Conservation (phyloP, 2,113 vertebrate genomes). For the Vulpes vulpes region DNA sequence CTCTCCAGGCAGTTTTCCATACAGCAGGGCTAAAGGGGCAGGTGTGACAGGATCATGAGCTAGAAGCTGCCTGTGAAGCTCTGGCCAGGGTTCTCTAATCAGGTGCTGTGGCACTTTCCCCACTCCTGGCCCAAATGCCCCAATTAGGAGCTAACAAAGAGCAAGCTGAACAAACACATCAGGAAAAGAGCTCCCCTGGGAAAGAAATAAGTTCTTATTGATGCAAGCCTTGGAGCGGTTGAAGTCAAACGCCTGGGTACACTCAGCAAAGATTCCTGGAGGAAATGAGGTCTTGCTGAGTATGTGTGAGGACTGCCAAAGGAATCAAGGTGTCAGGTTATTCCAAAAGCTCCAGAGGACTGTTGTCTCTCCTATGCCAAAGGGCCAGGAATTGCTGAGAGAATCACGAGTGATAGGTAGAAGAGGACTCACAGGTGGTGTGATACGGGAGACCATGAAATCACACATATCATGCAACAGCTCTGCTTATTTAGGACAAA, state of each 20-base stretch:
- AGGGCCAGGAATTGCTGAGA: not conserved
- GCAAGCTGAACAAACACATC: conserved; percentile 1
- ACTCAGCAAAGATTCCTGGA: not conserved
- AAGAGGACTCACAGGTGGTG: not conserved
- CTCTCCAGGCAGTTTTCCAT: not conserved
- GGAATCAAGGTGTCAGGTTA: not conserved
- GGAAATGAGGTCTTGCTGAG: not conserved
- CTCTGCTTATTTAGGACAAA: not conserved
- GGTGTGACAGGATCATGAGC: conserved; percentile 1
- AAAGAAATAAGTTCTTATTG: not conserved
- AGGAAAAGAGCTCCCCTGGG: not conserved
- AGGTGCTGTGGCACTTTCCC: not conserved
- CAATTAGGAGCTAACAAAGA: conserved; percentile 19
- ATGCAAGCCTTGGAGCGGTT: not conserved
- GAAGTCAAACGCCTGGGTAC: not conserved
- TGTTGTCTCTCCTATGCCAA: not conserved
- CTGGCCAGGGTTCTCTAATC: not conserved
- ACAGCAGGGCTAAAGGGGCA: not conserved
- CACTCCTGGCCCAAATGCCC: not conserved
- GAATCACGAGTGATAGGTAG: not conserved
- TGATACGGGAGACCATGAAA: not conserved
- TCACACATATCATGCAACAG: not conserved
- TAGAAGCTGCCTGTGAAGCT: not conserved
- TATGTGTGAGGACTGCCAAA: not conserved
- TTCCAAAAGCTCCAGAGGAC: not conserved